A percentile compares a stretch with the other conserved stretches of the same genome.
Evolutionary conservation across 2,888 invertebrate species (phyloP).

Genomic region (Trissolcus brochymenae): DNA sequence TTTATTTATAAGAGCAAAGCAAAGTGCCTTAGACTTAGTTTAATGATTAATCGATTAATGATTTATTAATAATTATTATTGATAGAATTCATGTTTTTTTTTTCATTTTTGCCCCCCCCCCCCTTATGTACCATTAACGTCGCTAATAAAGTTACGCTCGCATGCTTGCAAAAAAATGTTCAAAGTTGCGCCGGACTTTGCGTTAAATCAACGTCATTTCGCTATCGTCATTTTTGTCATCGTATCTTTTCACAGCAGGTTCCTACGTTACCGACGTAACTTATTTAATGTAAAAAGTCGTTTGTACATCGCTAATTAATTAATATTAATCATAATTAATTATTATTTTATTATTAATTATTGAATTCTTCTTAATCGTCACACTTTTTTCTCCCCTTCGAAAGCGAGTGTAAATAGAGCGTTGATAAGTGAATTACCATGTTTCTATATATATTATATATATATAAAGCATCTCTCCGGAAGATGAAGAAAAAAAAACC

Average conservation of each 20-base stretch:
- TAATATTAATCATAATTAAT: conserved; percentile 13
- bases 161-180: conserved; percentile 31
- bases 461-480: conserved; percentile 5
- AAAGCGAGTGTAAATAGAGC: conserved; percentile 49
- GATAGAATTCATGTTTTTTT: conserved; percentile 12
- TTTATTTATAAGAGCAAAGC: conserved; percentile 27
- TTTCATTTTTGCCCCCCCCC: not conserved
- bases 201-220: conserved; percentile 26
- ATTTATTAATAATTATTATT: conserved; percentile 19
- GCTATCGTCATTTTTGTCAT: conserved; percentile 40
- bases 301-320: conserved; percentile 47
- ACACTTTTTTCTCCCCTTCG: conserved; percentile 28
- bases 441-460: conserved; percentile 36
- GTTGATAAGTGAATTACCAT: conserved; percentile 28
- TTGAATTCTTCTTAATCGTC: conserved; percentile 1
- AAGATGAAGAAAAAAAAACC: too few relatives aligned
- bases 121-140: conserved; percentile 34
- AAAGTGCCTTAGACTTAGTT: conserved; percentile 37
- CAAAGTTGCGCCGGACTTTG: conserved; percentile 26
- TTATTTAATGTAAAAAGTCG: conserved; percentile 55
- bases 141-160: conserved; percentile 32
- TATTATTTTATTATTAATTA: conserved; percentile 28
- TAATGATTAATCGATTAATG: conserved; percentile 28
- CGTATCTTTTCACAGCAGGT: conserved; percentile 40
- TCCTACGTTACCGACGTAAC: conserved; percentile 54